A percentile compares a stretch with the other conserved stretches of the same genome.
Evolutionary conservation across 2,797 vertebrate species (phyloP).

Genomic region (Periophthalmus magnuspinnatus): DNA sequence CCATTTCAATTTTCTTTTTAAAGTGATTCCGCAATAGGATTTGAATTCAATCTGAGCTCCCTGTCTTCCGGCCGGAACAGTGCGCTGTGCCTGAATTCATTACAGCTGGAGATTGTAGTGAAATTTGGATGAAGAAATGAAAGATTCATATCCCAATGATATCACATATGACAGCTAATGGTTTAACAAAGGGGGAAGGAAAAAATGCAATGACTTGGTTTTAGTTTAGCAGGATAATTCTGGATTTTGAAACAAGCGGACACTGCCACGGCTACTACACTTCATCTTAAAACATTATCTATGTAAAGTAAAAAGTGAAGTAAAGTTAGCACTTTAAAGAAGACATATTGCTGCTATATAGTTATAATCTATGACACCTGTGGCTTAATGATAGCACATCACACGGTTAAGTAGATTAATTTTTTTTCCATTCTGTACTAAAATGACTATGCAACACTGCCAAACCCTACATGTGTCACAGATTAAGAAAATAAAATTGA

Average conservation of each 20-base stretch:
- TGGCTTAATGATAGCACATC: too few relatives aligned
- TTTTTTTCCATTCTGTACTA: too few relatives aligned
- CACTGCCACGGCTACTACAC: too few relatives aligned
- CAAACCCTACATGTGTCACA: too few relatives aligned
- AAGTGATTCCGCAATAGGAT: constrained; percentile 16
- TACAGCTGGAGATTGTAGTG: background rate
- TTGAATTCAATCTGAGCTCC: background rate
- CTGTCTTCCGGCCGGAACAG: background rate
- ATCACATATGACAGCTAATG: background rate
- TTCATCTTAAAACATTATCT: too few relatives aligned
- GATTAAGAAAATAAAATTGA: too few relatives aligned
- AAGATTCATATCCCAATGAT: background rate
- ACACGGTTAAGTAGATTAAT: too few relatives aligned
- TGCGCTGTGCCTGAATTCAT: background rate
- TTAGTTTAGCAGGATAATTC: background rate
- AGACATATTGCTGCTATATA: too few relatives aligned
- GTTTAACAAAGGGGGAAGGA: background rate
- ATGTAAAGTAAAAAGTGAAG: too few relatives aligned
- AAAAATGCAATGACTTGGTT: background rate
- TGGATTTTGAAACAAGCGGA: background rate
- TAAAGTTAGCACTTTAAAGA: too few relatives aligned
- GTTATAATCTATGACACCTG: too few relatives aligned
- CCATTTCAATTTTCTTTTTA: constrained; percentile 17
- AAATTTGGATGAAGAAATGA: background rate
- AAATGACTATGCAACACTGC: too few relatives aligned